These are phyloP conservation scores for Saccopteryx bilineata DNA, from an alignment of 2,113 vertebrate species.

Conservation along the genomic window DNA sequence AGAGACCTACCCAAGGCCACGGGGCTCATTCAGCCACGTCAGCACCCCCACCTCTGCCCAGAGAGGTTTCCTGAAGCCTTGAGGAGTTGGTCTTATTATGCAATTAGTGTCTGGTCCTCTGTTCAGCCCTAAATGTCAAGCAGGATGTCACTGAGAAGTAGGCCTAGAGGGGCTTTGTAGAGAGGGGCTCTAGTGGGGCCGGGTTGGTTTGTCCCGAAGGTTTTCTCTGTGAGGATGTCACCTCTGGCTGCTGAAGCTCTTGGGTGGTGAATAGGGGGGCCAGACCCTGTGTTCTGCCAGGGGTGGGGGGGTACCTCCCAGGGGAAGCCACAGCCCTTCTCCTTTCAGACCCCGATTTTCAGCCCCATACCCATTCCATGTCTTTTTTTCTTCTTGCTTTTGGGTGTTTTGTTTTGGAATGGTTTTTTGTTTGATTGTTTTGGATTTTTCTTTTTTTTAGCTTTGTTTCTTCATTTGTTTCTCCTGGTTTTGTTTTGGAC, in stretches of 20 bases:
- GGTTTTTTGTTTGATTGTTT: constrained; percentile 67
- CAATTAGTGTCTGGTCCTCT: background rate
- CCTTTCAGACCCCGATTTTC: constrained; percentile 91
- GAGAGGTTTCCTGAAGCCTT: background rate
- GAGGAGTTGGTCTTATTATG: background rate
- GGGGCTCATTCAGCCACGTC: background rate
- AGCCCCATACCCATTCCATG: constrained; percentile 84
- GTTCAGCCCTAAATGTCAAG: fast-evolving
- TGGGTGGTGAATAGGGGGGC: background rate
- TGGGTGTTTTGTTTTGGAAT: background rate
- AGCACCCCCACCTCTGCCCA: background rate
- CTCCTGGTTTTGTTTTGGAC: constrained; percentile 70
- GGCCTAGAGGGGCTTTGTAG: background rate
- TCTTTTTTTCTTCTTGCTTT: constrained; percentile 39
- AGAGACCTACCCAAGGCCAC: background rate
- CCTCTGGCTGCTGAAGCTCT: background rate
- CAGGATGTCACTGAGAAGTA: background rate
- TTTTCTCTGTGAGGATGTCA: background rate
- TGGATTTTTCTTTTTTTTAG: background rate
- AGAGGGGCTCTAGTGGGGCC: background rate
- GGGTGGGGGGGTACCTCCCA: constrained; percentile 74
- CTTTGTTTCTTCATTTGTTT: background rate
- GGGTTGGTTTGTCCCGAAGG: background rate
- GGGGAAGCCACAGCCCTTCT: constrained; percentile 71
- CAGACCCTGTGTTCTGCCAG: constrained; percentile 86